These are phyloP conservation scores for Ctenoplectra terminalis DNA, from an alignment of 1,140 invertebrate species.

Conservation along the genomic window DNA sequence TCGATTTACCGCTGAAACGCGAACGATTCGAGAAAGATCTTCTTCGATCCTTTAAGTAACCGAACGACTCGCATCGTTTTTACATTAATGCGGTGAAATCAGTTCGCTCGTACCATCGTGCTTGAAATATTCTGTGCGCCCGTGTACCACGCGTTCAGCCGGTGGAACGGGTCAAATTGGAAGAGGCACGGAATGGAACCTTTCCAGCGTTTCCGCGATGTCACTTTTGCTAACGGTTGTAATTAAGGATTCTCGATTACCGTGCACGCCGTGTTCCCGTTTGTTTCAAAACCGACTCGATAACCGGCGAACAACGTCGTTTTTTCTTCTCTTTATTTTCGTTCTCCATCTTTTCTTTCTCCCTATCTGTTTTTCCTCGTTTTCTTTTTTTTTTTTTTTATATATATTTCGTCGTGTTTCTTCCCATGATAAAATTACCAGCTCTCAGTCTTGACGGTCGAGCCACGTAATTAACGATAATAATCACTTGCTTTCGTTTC, in stretches of 20 bases:
- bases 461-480: constrained; percentile 63
- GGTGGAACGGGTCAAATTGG: neutral
- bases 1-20: neutral
- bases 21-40: neutral
- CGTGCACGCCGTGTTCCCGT: neutral
- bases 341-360: too few species aligned
- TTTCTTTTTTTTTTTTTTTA: neutral
- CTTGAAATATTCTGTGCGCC: neutral
- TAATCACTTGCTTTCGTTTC: constrained; percentile 65
- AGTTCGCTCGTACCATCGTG: neutral
- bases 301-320: constrained; percentile 11
- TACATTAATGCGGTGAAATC: constrained; percentile 4
- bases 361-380: too few species aligned
- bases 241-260: constrained; percentile 46
- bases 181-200: neutral
- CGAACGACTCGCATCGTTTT: neutral
- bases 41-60: neutral
- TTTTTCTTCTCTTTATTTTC: neutral
- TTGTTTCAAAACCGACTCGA: constrained; percentile 21
- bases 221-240: constrained; percentile 20
- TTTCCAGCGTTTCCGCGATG: constrained; percentile 19
- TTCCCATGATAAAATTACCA: constrained; percentile 74
- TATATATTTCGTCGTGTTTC: constrained; percentile 49
- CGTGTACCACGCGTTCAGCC: too few species aligned
- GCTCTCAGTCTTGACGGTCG: constrained; percentile 45